Evolutionary conservation across 1,140 invertebrate species (phyloP), one percentile per base, ranked within the genome.

Genomic region (Dendrolimus punctatus): DNA sequence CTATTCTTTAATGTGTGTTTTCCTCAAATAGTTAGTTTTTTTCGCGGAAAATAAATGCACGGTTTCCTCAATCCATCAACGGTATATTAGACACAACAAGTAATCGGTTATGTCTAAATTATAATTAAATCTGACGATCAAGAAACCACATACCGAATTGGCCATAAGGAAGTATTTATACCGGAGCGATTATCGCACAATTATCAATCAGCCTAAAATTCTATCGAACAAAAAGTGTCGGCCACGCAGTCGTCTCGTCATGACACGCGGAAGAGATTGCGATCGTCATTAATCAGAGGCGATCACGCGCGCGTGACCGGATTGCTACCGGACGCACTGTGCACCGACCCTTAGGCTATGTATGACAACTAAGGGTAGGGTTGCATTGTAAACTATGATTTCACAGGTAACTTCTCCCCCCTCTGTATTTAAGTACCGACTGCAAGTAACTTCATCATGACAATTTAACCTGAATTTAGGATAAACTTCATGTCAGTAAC

Each of bases 251-350:
- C 7, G 40, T 46, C 38, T 40, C 10, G 53, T 50, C 54, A 56
- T 57, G 58, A 62, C 56, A 73, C 59, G 59, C 64, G 71, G 71
- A 69, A 71, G 66, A 61, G 71, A 68, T 66, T 55, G 58, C 53
- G 40, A 66, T 71, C 68, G 46, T 9, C 51, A 58, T 71, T 65
- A 71, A 69, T 74, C 66, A 62, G 46, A 45, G 39, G 39, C 40
- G 60, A 60, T 68, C 68, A 73, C 66, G 71, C 53, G 58, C 58
- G 46, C 58, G 58, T 64, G 62, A 64, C 58, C 52, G 57, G 5
- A n/a, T 37, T 40, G 57, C 55, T 50, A 57, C 55, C 53, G 43
- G 40, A 38, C 9, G n/a, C 40, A 42, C 36, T 45, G 46, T 48
- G 46, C n/a, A 8, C 46, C 46, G 46, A 48, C 36, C 46, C 46